Percentiles rank a stretch among this genome's conserved stretches.
Conservation (phyloP, 2,113 vertebrate genomes). For the Mobula birostris region DNA sequence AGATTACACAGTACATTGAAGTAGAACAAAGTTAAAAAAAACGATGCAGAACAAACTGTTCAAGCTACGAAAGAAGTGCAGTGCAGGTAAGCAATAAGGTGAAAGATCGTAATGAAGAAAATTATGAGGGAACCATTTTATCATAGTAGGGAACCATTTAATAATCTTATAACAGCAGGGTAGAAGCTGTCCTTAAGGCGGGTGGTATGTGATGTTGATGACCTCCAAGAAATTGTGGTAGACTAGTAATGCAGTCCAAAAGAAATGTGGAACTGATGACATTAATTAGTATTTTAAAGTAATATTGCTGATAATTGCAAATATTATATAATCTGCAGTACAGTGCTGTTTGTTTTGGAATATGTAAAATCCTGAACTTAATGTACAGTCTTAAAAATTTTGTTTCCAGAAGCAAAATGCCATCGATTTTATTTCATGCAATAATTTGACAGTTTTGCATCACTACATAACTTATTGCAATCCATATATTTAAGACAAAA, state of each 20-base stretch:
- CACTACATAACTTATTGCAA: background rate
- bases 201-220: background rate
- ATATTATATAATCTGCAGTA: background rate
- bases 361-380: background rate
- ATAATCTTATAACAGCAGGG: too few species aligned
- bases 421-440: background rate
- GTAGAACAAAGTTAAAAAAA: too few species aligned
- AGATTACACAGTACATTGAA: too few species aligned
- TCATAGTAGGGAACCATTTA: too few species aligned
- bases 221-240: background rate
- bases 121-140: too few species aligned
- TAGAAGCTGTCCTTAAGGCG: too few species aligned
- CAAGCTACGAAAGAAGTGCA: too few species aligned
- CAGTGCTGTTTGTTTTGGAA: background rate
- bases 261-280: background rate
- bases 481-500: background rate
- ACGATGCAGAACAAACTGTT: too few species aligned
- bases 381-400: background rate
- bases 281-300: conserved; percentile 1
- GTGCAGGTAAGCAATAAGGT: too few species aligned
- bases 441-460: background rate
- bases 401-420: background rate
- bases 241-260: background rate
- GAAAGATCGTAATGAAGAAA: too few species aligned
- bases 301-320: background rate